These are phyloP conservation scores for Zaprionus davidi DNA, from an alignment of 1,140 invertebrate species.

Conservation along the genomic window DNA sequence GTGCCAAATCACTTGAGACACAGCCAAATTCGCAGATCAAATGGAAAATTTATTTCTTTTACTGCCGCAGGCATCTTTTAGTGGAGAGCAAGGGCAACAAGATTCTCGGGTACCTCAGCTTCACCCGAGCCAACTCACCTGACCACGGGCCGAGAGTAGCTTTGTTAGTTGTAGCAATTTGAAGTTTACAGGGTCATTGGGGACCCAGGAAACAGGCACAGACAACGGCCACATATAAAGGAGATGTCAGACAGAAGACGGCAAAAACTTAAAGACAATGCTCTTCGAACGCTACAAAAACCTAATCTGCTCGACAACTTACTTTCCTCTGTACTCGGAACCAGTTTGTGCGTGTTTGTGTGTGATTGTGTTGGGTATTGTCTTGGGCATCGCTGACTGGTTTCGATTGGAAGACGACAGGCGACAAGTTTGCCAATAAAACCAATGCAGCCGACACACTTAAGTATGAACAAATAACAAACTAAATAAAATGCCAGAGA, in stretches of 20 bases:
- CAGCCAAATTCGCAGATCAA: constrained; percentile 24
- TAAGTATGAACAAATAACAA: constrained; percentile 82
- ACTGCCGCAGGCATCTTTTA: constrained; percentile 25
- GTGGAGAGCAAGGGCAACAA: constrained; percentile 17
- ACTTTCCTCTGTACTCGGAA: constrained; percentile 56
- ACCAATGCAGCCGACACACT: constrained; percentile 80
- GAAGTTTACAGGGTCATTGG: constrained; percentile 80
- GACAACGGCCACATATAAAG: constrained; percentile 3
- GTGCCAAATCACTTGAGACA: constrained; percentile 33
- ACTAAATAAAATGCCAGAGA: constrained; percentile 79
- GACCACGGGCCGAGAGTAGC: constrained; percentile 15
- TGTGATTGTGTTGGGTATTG: constrained; percentile 54
- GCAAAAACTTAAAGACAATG: constrained; percentile 75
- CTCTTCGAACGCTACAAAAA: constrained; percentile 68
- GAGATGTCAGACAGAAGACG: constrained; percentile 14
- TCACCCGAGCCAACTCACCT: constrained; percentile 33
- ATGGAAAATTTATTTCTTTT: constrained; percentile 44
- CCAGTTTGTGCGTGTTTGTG: constrained; percentile 11
- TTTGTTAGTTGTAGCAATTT: constrained; percentile 76
- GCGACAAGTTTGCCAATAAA: constrained; percentile 80
- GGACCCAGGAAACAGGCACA: constrained; percentile 49
- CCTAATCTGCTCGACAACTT: constrained; percentile 80
- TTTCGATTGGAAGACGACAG: constrained; percentile 76
- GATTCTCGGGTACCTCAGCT: not conserved
- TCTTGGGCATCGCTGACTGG: constrained; percentile 73